Evolutionary conservation across 2,888 invertebrate species (phyloP), one percentile per base, ranked within the genome.

Genomic region (Flabesymbios commensalis): DNA sequence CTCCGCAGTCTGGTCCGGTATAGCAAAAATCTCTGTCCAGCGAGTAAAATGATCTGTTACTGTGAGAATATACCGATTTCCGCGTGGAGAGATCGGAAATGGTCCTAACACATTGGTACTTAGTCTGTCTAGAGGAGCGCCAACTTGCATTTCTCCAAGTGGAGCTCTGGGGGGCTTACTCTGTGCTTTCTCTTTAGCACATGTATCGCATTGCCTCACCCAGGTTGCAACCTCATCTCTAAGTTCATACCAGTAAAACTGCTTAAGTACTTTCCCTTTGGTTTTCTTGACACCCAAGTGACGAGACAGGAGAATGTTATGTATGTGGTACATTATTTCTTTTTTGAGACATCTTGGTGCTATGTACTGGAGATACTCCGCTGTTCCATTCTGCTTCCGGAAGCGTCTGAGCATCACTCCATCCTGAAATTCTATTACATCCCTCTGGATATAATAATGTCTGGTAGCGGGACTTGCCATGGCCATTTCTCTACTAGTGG

Each of bases 1-100:
- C 14, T 43, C 22, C 14, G 66, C 64, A 19, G 62, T 63, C 42
- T 67, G 63, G 36, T 70, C 64, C 10, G 60, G 59, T 10, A 68
- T 48, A 17, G 68, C 53, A 19, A 64, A 47, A 32, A 61, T 32
- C 24, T 67, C 66, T 5, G 49, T 51, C 68, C 68, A 67, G 31
- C 59, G 66, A n/a, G 52, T 59, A 36, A 71, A 69, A 49, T 62
- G 48, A 33, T 71, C 68, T 2, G 53, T 66, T 1, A 67, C 61
- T 2, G 61, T 54, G 42, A 71, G 47, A n/a, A 70, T 63, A 51
- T 62, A 71, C 26, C 55, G 33, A 41, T 69, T 71, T 26, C 61
- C 66, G n/a, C 61, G 57, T 10, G 39, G 57, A 2, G 69, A 60
- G 14, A 10, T 10, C 1, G 65, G 67, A 7, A 70, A 51, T 19